Base-by-base conservation (phyloP, 37 sponge, comb jelly and placozoan species). In the Geodia barretti region DNA sequence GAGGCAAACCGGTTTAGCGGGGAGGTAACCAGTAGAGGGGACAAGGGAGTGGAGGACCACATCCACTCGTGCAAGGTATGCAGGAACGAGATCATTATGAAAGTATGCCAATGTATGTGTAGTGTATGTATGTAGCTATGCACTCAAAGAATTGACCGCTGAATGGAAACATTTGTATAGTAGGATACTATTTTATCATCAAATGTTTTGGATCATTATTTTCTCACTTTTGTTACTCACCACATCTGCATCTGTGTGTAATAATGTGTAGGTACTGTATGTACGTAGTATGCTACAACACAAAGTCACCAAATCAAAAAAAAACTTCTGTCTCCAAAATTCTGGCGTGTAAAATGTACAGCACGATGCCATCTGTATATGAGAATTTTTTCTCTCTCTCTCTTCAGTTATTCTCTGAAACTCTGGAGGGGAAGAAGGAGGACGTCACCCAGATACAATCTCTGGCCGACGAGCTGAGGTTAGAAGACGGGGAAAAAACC, bases 31-130 rank as follows among this genome's bases (percentile, higher is more conserved):
- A 83, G 77, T 21, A 33, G 62, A 20, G 87, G 87, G 74, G 92
- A 91, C 31, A 81, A 87, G 29, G 92, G 92, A 26, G 71, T 91
- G 7, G 77, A 70, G 26, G 88, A 91, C 64, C 88, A 91, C 80
- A 72, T 91, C 39, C 58, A 68, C 30, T 62, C 85, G 0, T 91
- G 92, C 77, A 73, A 83, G 83, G 92, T 91, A 19, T n/a, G 62
- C 2, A 11, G 3, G 40, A 28, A 8, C 5, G 39, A 39, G 2
- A 73, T 66, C 17, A 23, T 23, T 59, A 59, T 59, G 61, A 59
- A 20, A 17, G 20, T 59, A 59, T 59, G 61, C 20, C 20, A 59
- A 20, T 59, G n/a, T 59, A 59, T 23, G 20, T 59, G 20, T 20
- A 23, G 61, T 20, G 20, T 20, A 59, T 59, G 61, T 59, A 23